phyloP scores from a whole-genome alignment of 2,113 vertebrate species.

The Mellivora capensis region DNA sequence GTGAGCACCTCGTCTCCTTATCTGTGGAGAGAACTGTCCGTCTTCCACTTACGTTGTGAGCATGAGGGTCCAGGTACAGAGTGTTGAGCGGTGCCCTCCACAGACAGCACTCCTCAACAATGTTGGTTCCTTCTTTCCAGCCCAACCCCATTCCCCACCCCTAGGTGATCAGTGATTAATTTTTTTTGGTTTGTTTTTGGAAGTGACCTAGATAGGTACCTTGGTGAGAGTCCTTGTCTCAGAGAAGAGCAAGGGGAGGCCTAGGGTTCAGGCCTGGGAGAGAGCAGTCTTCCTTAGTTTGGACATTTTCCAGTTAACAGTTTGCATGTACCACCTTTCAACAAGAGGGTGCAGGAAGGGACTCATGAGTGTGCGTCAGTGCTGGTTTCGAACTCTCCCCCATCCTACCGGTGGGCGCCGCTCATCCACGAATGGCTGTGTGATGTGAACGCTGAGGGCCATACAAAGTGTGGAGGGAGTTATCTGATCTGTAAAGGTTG shows the following conservation, averaged over 20 bases:
- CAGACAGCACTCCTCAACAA: accelerated
- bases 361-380: accelerated
- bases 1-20: not conserved
- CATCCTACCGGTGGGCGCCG: accelerated
- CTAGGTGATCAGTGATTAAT: not conserved
- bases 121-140: not conserved
- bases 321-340: not conserved
- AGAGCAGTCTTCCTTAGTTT: not conserved
- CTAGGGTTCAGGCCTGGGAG: not conserved
- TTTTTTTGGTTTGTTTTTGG: not conserved
- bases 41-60: not conserved
- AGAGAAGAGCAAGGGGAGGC: not conserved
- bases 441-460: accelerated
- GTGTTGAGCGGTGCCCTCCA: accelerated
- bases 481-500: not conserved
- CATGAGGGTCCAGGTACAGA: accelerated
- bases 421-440: accelerated
- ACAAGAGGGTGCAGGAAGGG: not conserved
- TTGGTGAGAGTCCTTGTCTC: not conserved
- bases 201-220: not conserved
- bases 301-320: not conserved
- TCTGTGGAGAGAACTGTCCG: not conserved
- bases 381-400: not conserved
- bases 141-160: accelerated
- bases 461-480: accelerated